These are phyloP conservation scores for Coelogynopora nodosa DNA, from an alignment of 2,888 invertebrate species.

Conservation along the genomic window DNA sequence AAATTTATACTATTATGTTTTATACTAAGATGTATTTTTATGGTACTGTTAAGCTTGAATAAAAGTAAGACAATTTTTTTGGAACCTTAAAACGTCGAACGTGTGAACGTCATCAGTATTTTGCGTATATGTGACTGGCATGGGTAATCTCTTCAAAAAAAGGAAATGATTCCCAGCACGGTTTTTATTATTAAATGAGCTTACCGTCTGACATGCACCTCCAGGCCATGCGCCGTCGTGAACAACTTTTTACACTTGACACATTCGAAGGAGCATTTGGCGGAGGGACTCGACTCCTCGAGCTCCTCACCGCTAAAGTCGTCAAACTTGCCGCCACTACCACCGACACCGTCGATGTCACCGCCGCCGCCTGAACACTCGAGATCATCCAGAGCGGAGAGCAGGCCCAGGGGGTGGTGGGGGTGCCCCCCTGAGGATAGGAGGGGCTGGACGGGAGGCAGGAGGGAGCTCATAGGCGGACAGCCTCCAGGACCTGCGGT, in stretches of 20 bases:
- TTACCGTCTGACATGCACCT: slow-evolving; percentile 82
- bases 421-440: neutral
- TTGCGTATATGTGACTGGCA: too few relatives aligned
- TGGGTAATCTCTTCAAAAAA: too few relatives aligned
- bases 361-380: neutral
- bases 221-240: slow-evolving; percentile 90
- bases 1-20: too few relatives aligned
- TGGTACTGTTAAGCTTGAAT: too few relatives aligned
- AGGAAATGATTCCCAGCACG: too few relatives aligned
- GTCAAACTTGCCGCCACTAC: neutral
- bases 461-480: slow-evolving; percentile 13
- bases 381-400: neutral
- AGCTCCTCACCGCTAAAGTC: neutral
- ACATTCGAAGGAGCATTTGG: slow-evolving; percentile 25
- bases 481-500: neutral
- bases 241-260: slow-evolving; percentile 85
- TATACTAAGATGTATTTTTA: too few relatives aligned
- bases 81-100: too few relatives aligned
- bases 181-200: too few relatives aligned
- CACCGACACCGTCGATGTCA: neutral
- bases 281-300: neutral
- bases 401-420: neutral
- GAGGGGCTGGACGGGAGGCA: neutral
- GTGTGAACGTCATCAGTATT: too few relatives aligned
- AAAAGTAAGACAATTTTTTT: too few relatives aligned